These are phyloP conservation scores for Danaus chrysippus DNA, from an alignment of 2,888 invertebrate genomes.

Conservation along the genomic window DNA sequence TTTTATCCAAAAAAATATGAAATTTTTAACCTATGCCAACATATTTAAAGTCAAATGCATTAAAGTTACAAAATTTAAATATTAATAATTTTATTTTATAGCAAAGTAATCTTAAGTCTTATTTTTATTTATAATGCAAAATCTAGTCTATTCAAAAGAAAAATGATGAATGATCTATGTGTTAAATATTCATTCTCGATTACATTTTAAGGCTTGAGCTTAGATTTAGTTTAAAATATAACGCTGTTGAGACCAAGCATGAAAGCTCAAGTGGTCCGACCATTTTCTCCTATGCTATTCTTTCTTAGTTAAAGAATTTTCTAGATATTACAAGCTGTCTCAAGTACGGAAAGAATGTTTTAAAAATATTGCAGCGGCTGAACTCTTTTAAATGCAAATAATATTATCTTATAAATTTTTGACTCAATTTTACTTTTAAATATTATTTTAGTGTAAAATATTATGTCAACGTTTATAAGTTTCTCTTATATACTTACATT, in stretches of 20 bases:
- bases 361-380: constrained; percentile 37
- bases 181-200: constrained; percentile 5
- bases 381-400: constrained; percentile 37
- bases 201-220: constrained; percentile 23
- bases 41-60: too few species aligned
- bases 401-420: constrained; percentile 30
- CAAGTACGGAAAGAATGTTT: constrained; percentile 36
- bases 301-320: constrained; percentile 30
- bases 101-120: background rate
- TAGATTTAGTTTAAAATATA: constrained; percentile 42
- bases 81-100: background rate
- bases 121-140: background rate
- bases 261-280: constrained; percentile 47
- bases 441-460: too few species aligned
- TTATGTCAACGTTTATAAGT: too few species aligned
- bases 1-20: too few species aligned
- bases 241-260: constrained; percentile 42
- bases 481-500: too few species aligned
- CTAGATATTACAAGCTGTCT: constrained; percentile 38
- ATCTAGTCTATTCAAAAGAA: background rate
- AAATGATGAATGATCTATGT: constrained; percentile 3
- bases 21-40: too few species aligned
- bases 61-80: too few species aligned
- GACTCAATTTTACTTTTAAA: constrained; percentile 16
- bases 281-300: constrained; percentile 40